These are phyloP conservation scores for Pseudolycoriella hygida DNA, from an alignment of 2,888 invertebrate species.

Conservation along the genomic window DNA sequence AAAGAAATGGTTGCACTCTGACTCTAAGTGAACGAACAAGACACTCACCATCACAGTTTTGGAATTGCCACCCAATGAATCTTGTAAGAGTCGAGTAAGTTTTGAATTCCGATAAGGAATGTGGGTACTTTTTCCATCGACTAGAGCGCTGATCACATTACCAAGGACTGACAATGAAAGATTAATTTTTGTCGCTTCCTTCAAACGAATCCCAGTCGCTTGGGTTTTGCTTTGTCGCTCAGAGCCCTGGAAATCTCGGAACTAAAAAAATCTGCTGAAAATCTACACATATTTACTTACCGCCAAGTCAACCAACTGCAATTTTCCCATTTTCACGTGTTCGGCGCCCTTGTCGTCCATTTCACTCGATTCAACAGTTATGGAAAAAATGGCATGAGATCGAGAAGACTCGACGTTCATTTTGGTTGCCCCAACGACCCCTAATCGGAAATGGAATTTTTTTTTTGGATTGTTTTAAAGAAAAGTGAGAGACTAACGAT, in stretches of 20 bases:
- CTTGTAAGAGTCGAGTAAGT: conserved; percentile 82
- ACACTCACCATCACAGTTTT: conserved; percentile 74
- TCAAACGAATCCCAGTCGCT: conserved; percentile 77
- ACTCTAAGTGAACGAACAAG: background rate
- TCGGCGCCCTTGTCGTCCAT: conserved; percentile 63
- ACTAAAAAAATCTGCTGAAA: background rate
- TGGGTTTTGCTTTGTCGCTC: conserved; percentile 96
- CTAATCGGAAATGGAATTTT: conserved; percentile 19
- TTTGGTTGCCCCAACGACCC: conserved; percentile 75
- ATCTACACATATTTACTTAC: conserved; percentile 33
- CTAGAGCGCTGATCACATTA: conserved; percentile 94
- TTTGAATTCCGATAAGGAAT: conserved; percentile 98
- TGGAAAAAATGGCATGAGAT: conserved; percentile 96
- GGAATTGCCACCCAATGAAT: conserved; percentile 92
- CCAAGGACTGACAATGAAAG: conserved; percentile 91
- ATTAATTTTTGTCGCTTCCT: conserved; percentile 97
- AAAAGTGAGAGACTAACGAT: conserved; percentile 33
- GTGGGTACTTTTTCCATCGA: conserved; percentile 92
- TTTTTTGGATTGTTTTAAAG: background rate
- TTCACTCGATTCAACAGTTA: conserved; percentile 91
- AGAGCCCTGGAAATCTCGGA: conserved; percentile 57
- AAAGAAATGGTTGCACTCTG: background rate
- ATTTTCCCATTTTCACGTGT: conserved; percentile 86
- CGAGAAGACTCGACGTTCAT: conserved; percentile 96
- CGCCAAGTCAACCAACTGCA: conserved; percentile 94